These are phyloP conservation scores for Proteles cristata DNA, from an alignment of 2,113 vertebrate species.

Conservation along the genomic window DNA sequence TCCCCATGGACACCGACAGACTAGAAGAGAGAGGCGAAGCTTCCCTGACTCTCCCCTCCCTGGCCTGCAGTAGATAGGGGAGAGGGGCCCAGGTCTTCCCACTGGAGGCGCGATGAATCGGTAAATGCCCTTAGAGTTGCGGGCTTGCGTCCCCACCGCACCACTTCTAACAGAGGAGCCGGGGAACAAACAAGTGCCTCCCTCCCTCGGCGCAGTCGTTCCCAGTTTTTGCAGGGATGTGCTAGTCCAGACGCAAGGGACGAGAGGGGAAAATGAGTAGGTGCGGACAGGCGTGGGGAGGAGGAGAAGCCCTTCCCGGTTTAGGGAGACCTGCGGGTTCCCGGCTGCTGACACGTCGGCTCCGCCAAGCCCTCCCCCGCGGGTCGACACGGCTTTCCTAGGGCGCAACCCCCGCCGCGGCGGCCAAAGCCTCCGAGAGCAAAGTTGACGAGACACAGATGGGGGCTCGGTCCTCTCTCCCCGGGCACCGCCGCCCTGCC, in stretches of 20 bases:
- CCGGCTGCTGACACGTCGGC: background rate
- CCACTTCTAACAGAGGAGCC: background rate
- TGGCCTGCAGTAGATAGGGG: background rate
- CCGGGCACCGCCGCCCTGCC: background rate
- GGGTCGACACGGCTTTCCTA: background rate
- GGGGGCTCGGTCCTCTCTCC: background rate
- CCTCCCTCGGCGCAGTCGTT: background rate
- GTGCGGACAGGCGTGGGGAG: background rate
- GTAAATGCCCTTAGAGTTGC: slow-evolving; percentile 16
- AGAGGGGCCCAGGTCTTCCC: background rate
- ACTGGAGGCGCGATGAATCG: background rate
- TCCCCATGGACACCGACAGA: background rate
- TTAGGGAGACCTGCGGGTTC: background rate
- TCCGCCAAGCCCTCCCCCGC: background rate
- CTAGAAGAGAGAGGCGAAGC: background rate
- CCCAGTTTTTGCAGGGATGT: background rate
- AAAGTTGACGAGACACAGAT: slow-evolving; percentile 56
- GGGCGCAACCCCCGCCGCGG: background rate
- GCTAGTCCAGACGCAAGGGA: background rate
- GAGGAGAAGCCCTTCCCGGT: background rate
- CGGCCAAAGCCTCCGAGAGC: background rate
- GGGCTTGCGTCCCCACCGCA: background rate
- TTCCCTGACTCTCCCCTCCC: background rate
- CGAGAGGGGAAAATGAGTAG: background rate
- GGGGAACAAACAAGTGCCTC: background rate